These are phyloP conservation scores for Parapristionchus giblindavisi DNA, from an alignment of 2,888 invertebrate species.

Conservation along the genomic window DNA sequence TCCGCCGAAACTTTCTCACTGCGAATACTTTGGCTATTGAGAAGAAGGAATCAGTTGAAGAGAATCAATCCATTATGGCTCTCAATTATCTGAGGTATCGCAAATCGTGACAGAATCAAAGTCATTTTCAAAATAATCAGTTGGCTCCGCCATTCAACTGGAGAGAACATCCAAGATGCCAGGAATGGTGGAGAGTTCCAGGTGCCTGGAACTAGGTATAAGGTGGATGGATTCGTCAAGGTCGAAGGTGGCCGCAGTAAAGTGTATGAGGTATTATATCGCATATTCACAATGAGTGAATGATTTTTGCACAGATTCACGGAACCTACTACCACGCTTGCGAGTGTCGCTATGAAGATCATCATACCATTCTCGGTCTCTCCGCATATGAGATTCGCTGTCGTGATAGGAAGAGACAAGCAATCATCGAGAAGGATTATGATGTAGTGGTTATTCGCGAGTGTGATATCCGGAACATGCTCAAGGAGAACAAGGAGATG, in stretches of 20 bases:
- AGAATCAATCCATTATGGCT: conserved; percentile 2
- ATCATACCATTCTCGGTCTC: background rate
- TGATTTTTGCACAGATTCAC: background rate
- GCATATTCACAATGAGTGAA: background rate
- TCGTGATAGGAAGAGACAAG: background rate
- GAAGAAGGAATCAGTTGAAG: background rate
- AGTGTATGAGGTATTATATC: background rate
- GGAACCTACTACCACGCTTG: conserved; percentile 6
- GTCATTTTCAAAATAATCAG: background rate
- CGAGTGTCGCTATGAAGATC: background rate
- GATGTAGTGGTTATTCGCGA: background rate
- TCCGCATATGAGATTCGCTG: conserved; percentile 2
- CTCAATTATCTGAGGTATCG: background rate
- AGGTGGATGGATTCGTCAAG: conserved; percentile 1
- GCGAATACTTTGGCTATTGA: conserved; percentile 4
- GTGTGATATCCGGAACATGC: background rate
- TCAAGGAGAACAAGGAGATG: background rate
- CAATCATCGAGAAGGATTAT: background rate
- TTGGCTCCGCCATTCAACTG: conserved; percentile 1
- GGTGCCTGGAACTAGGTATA: background rate
- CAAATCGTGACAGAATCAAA: background rate
- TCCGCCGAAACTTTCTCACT: background rate
- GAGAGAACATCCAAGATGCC: background rate
- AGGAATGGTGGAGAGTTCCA: conserved; percentile 6
- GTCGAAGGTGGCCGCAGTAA: background rate